Evolutionary conservation across 2,888 invertebrate genomes (phyloP).

Genomic region (Zaprionus bogoriensis): DNA sequence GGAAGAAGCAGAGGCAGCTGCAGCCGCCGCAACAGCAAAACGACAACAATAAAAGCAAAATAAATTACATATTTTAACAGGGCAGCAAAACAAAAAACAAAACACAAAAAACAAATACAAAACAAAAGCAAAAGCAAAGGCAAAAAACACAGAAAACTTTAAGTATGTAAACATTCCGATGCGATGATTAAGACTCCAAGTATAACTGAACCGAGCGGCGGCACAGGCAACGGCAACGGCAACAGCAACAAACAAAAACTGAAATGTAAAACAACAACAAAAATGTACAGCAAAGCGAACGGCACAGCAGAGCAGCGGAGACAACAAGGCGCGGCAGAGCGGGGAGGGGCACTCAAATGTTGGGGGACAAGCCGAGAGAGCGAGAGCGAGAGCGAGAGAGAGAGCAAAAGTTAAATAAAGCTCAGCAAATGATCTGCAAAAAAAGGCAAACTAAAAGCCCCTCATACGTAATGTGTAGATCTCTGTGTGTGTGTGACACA

Average conservation of each 20-base stretch:
- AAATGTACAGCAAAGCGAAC: constrained; percentile 63
- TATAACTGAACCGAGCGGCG: constrained; percentile 79
- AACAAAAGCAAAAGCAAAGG: constrained; percentile 24
- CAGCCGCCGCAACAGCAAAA: constrained; percentile 35
- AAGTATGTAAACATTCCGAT: constrained; percentile 80
- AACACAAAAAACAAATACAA: constrained; percentile 19
- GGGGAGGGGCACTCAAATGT: constrained; percentile 10
- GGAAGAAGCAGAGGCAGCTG: constrained; percentile 21
- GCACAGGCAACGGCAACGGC: constrained; percentile 45
- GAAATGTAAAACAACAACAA: constrained; percentile 50
- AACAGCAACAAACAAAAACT: constrained; percentile 74
- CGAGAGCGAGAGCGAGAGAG: constrained; percentile 42
- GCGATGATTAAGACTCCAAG: constrained; percentile 83
- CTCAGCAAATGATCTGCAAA: constrained; percentile 74
- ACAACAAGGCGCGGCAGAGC: constrained; percentile 39
- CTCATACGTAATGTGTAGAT: constrained; percentile 66
- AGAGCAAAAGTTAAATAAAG: constrained; percentile 79
- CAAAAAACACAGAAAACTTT: constrained; percentile 39
- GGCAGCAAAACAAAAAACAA: constrained; percentile 36
- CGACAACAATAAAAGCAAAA: constrained; percentile 55
- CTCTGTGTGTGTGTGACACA: constrained; percentile 24
- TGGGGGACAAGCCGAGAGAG: constrained; percentile 51
- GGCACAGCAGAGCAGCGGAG: constrained; percentile 39
- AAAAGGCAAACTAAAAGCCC: constrained; percentile 58
- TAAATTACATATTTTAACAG: constrained; percentile 72